Evolutionary conservation across 2,888 invertebrate species (phyloP).

Genomic region (Cynaeus angustus): DNA sequence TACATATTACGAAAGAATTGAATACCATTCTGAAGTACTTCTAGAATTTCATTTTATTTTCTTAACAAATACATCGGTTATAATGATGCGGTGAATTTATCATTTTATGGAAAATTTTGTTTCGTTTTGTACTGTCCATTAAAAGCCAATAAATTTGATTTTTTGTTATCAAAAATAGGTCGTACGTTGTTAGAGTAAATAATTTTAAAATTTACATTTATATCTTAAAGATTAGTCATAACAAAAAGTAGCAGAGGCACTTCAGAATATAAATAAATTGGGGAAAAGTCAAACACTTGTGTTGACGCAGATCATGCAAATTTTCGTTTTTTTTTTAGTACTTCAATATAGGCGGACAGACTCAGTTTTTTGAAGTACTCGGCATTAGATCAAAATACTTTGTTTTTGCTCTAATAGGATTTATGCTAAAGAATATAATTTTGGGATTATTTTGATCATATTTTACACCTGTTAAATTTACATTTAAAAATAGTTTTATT

Average conservation of each 20-base stretch:
- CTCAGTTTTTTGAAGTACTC: constrained; percentile 1
- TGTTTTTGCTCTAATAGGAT: neutral
- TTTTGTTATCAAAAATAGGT: constrained; percentile 48
- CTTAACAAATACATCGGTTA: neutral
- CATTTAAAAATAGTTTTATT: too few species aligned
- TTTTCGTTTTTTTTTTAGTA: constrained; percentile 24
- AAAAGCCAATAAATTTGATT: constrained; percentile 37
- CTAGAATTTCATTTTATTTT: constrained; percentile 34
- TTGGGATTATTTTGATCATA: too few species aligned
- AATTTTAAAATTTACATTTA: constrained; percentile 37
- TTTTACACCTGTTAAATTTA: too few species aligned
- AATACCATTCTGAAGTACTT: constrained; percentile 49
- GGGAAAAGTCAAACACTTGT: constrained; percentile 19
- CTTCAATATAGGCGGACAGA: constrained; percentile 34
- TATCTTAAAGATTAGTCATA: constrained; percentile 32
- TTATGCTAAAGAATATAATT: too few species aligned
- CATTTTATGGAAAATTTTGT: constrained; percentile 13
- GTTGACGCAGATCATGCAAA: constrained; percentile 16
- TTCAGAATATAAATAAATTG: constrained; percentile 51
- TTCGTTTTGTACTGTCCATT: constrained; percentile 46
- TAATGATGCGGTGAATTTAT: neutral
- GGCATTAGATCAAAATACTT: constrained; percentile 3
- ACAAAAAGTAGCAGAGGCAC: constrained; percentile 48
- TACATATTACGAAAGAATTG: constrained; percentile 21
- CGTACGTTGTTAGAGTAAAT: constrained; percentile 37